Conservation (phyloP, 2,113 vertebrate species). For the Heliornis fulica region DNA sequence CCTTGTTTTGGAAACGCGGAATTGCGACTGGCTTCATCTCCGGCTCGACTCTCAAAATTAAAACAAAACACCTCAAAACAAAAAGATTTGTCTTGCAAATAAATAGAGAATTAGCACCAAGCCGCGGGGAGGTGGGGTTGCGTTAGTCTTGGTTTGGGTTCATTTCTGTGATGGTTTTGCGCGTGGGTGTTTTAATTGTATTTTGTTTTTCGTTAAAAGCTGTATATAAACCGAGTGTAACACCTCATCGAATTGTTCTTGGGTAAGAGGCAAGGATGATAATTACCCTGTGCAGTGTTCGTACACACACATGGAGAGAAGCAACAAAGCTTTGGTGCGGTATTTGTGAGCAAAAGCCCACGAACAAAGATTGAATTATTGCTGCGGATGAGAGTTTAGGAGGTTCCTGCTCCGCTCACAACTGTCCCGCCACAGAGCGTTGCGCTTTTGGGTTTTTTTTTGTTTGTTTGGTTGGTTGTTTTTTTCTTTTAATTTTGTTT, state of each 20-base stretch:
- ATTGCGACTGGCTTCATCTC: not conserved
- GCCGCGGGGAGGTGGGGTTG: conserved; percentile 6
- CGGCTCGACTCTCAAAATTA: not conserved
- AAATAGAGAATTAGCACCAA: not conserved
- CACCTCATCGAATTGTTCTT: conserved; percentile 49
- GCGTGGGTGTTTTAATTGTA: conserved; percentile 63
- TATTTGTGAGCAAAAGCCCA: not conserved
- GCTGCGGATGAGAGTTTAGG: not conserved
- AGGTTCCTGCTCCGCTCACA: not conserved
- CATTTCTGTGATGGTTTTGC: conserved; percentile 46
- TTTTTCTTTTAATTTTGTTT: too few relatives aligned
- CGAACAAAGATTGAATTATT: conserved; percentile 16
- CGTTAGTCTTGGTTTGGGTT: not conserved
- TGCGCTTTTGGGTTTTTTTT: not conserved
- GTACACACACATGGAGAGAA: not conserved
- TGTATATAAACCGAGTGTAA: conserved; percentile 8
- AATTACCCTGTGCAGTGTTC: not conserved
- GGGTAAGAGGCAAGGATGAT: not conserved
- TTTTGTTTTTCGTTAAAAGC: conserved; percentile 61
- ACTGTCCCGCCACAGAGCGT: not conserved
- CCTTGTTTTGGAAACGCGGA: not conserved
- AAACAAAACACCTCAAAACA: conserved; percentile 26
- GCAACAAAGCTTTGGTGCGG: conserved; percentile 1
- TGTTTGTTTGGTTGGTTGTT: not conserved
- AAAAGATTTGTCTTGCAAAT: conserved; percentile 41